These are phyloP conservation scores for Limnephilus lunatus DNA, from an alignment of 2,888 invertebrate genomes.

Conservation along the genomic window DNA sequence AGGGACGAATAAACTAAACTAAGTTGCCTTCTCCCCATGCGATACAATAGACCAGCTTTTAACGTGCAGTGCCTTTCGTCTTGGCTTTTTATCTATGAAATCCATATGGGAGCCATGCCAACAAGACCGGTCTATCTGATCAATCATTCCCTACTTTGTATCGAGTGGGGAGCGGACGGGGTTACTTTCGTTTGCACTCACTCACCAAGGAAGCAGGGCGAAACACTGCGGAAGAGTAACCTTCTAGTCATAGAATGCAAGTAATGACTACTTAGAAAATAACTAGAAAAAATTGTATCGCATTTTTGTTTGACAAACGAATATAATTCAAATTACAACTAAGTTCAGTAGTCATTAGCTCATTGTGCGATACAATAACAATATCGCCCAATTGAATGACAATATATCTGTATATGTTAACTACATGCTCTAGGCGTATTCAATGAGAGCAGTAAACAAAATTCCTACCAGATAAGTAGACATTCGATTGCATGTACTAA, in stretches of 20 bases:
- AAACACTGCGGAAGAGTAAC: neutral
- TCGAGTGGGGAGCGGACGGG: slow-evolving; percentile 20
- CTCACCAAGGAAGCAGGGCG: neutral
- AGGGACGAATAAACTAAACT: neutral
- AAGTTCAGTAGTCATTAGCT: too few relatives aligned
- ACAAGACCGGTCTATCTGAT: slow-evolving; percentile 30
- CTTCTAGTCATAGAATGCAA: neutral
- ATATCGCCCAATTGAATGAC: too few relatives aligned
- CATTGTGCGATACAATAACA: too few relatives aligned
- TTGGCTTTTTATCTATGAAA: slow-evolving; percentile 11
- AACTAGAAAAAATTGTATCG: neutral
- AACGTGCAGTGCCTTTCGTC: neutral
- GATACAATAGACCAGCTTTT: neutral
- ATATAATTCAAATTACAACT: too few relatives aligned
- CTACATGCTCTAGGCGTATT: too few relatives aligned
- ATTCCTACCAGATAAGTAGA: too few relatives aligned
- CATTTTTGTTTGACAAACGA: neutral
- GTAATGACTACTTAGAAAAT: too few relatives aligned
- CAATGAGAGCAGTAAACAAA: too few relatives aligned
- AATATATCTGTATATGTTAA: too few relatives aligned
- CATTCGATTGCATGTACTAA: too few relatives aligned
- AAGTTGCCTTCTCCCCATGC: neutral
- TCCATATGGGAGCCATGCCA: slow-evolving; percentile 37
- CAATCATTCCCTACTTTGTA: slow-evolving; percentile 12
- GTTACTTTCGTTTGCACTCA: neutral